Evolutionary conservation across 2,113 vertebrate species (phyloP).

Genomic region (Dromaius novaehollandiae): DNA sequence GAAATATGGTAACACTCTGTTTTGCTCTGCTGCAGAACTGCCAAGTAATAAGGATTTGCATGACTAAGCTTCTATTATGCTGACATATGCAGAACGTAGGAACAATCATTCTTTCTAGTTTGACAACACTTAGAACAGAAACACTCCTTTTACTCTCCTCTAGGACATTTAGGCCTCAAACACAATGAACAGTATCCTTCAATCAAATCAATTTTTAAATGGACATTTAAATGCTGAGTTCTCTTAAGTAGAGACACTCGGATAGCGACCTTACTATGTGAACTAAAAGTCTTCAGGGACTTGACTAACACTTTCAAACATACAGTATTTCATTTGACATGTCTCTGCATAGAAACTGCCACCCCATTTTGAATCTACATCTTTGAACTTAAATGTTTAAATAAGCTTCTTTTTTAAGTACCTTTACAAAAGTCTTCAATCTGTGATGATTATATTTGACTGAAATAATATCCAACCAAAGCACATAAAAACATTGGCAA

Average conservation of each 20-base stretch:
- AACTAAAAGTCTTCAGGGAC: constrained; percentile 13
- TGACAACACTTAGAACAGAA: constrained; percentile 68
- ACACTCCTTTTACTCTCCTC: constrained; percentile 35
- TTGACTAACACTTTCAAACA: neutral
- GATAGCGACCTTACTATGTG: neutral
- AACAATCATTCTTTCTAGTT: constrained; percentile 48
- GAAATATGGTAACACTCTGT: constrained; percentile 62
- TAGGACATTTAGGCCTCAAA: constrained; percentile 26
- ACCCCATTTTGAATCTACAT: neutral
- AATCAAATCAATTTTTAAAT: constrained; percentile 42
- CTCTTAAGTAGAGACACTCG: constrained; percentile 23
- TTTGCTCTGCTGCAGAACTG: constrained; percentile 53
- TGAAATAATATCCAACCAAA: neutral
- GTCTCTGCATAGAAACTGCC: neutral
- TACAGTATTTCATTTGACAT: neutral
- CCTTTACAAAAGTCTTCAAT: neutral
- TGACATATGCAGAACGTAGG: constrained; percentile 71
- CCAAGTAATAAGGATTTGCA: constrained; percentile 77
- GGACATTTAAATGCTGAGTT: constrained; percentile 36
- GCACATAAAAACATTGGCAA: neutral
- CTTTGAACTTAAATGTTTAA: neutral
- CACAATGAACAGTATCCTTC: constrained; percentile 10
- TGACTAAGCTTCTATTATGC: constrained; percentile 72
- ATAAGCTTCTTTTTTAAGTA: neutral
- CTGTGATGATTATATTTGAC: neutral